Percentiles rank a stretch among this genome's conserved stretches.
phyloP scores from a whole-genome alignment of 2,797 vertebrate genomes.

The Lemur catta region DNA sequence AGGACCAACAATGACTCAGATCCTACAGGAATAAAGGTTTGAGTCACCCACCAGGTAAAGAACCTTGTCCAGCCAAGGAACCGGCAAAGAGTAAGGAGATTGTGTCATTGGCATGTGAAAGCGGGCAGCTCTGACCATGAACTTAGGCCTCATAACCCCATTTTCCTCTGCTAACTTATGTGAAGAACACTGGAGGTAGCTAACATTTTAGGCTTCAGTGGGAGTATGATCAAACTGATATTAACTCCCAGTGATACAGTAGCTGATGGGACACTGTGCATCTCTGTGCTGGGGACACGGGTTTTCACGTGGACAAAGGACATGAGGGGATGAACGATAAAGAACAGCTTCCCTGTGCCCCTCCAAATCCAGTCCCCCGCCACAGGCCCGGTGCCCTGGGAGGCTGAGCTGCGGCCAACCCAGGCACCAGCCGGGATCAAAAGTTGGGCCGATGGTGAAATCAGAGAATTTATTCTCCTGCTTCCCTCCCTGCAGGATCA shows the following conservation, averaged over 20 bases:
- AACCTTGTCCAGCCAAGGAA: neutral
- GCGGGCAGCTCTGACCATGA: neutral
- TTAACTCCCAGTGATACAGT: neutral
- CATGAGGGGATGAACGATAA: neutral
- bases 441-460: neutral
- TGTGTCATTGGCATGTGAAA: neutral
- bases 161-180: neutral
- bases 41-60: neutral
- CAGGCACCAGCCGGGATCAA: too few species aligned
- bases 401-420: neutral
- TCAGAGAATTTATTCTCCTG: neutral
- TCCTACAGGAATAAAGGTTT: neutral
- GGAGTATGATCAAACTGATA: neutral
- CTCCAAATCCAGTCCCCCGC: neutral
- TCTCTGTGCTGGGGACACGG: neutral
- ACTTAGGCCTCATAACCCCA: neutral
- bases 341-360: neutral
- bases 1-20: neutral
- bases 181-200: neutral
- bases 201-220: neutral
- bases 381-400: neutral
- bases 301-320: neutral
- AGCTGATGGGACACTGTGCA: neutral
- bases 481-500: neutral
- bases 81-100: neutral